phyloP scores from a whole-genome alignment of 64 coral and sea anemone genomes.

The Platygyra sinensis region DNA sequence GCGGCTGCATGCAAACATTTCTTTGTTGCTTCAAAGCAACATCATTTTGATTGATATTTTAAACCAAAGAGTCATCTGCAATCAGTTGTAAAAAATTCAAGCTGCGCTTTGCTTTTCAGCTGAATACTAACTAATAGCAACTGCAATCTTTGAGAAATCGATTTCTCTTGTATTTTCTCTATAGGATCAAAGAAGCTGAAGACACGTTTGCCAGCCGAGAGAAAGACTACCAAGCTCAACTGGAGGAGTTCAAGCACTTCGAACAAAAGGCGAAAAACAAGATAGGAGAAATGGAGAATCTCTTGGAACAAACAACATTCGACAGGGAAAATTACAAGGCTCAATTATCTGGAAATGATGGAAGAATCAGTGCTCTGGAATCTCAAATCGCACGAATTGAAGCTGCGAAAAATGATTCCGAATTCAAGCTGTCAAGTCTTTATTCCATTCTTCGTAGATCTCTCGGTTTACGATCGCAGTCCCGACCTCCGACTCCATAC shows the following conservation, averaged over 20 bases:
- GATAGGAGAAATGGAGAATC: constrained; percentile 72
- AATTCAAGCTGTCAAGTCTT: constrained; percentile 73
- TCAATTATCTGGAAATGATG: constrained; percentile 87
- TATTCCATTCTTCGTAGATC: constrained; percentile 83
- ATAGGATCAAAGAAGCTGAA: constrained; percentile 73
- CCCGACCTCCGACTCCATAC: constrained; percentile 20
- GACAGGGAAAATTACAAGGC: constrained; percentile 92
- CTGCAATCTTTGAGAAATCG: neutral
- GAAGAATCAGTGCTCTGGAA: constrained; percentile 80
- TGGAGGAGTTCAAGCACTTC: constrained; percentile 71
- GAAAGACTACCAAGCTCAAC: constrained; percentile 74
- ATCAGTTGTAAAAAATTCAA: no score
- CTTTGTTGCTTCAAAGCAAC: no score
- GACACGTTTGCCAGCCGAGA: constrained; percentile 80
- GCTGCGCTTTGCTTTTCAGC: no score
- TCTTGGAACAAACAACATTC: constrained; percentile 79
- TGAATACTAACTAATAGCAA: neutral
- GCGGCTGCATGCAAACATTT: no score
- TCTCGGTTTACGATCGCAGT: constrained; percentile 62
- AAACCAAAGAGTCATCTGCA: no score
- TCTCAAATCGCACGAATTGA: constrained; percentile 78
- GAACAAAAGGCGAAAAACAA: constrained; percentile 83
- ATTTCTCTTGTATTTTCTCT: neutral
- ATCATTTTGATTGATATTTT: no score
- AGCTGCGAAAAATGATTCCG: constrained; percentile 62